These are phyloP conservation scores for Eulemur rufifrons DNA, from an alignment of 2,113 vertebrate genomes.

Conservation along the genomic window DNA sequence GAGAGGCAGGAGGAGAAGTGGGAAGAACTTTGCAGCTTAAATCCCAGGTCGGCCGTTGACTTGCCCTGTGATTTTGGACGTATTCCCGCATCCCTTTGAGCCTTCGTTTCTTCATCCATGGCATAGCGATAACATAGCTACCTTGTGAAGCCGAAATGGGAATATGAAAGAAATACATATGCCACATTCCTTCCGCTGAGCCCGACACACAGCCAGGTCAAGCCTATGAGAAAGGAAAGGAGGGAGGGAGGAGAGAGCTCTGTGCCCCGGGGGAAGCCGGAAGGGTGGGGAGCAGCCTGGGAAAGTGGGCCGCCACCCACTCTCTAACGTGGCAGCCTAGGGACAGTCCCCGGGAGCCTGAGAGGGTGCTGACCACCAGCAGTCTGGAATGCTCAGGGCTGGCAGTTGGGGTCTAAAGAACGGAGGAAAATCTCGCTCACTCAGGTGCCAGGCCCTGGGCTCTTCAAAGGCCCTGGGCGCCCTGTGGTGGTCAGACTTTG, in stretches of 20 bases:
- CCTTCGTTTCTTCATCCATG: neutral
- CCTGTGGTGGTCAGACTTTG: conserved; percentile 56
- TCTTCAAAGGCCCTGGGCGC: conserved; percentile 53
- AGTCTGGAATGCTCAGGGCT: neutral
- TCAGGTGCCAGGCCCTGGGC: neutral
- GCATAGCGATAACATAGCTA: neutral
- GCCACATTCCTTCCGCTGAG: neutral
- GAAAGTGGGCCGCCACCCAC: neutral
- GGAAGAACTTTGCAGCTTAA: neutral
- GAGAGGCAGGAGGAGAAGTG: neutral
- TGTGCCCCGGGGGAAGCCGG: neutral
- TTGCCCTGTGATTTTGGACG: neutral
- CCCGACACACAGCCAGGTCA: neutral
- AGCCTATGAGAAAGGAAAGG: neutral
- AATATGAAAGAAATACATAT: neutral
- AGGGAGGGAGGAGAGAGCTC: neutral
- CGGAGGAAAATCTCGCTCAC: neutral
- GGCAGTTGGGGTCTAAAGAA: neutral
- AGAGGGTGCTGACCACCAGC: no score
- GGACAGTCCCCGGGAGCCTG: neutral
- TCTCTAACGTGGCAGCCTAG: fast-evolving
- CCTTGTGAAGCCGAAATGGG: no score
- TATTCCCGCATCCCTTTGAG: neutral
- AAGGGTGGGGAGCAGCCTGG: neutral
- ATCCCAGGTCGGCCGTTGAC: neutral